Percentiles rank a stretch among this genome's conserved stretches.
Conservation (phyloP, 53 echinoderm and acorn worm species). For the Astropecten irregularis region DNA sequence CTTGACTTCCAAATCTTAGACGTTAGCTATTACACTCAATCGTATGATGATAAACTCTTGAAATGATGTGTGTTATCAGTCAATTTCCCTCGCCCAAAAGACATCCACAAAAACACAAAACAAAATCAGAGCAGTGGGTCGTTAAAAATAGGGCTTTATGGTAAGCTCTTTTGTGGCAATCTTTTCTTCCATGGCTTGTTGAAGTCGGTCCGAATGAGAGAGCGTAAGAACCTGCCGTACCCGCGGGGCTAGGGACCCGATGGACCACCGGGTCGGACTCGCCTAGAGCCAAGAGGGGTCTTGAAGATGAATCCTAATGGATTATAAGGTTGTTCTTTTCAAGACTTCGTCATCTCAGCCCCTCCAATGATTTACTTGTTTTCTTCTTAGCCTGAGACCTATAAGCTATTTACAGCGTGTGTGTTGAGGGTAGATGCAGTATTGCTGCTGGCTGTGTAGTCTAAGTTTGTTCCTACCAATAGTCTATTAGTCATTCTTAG, state of each 20-base stretch:
- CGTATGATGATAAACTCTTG: no score
- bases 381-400: neutral
- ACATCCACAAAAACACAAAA: neutral
- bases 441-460: neutral
- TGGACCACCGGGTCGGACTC: neutral
- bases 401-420: no score
- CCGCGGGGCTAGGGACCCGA: neutral
- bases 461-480: neutral
- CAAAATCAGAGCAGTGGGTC: neutral
- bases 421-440: no score
- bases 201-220: neutral
- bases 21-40: no score
- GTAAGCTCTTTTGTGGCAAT: neutral
- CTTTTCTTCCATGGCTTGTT: neutral
- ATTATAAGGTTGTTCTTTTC: neutral
- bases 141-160: neutral
- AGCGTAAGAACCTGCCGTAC: neutral
- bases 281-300: neutral
- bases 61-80: neutral
- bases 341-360: no score
- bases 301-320: neutral
- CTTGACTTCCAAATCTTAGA: no score
- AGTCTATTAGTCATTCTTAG: constrained; percentile 15
- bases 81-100: constrained; percentile 2
- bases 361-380: neutral